These are phyloP conservation scores for Motacilla alba DNA, from an alignment of 2,113 vertebrate genomes.

Conservation along the genomic window DNA sequence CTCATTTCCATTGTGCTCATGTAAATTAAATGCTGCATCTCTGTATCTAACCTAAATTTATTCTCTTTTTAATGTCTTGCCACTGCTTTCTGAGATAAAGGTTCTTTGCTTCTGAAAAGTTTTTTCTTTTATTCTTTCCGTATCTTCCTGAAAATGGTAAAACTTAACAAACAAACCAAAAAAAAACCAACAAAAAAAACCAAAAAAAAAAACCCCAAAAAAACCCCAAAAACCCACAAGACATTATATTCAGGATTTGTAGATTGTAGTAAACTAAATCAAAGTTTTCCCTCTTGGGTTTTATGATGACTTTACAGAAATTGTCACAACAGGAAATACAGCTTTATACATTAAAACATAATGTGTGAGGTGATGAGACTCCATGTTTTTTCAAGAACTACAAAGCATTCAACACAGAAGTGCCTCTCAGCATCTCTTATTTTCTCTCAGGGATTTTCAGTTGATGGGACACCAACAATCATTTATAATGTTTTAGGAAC, in stretches of 20 bases:
- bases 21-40: conserved; percentile 40
- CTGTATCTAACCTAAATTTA: conserved; percentile 16
- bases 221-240: background rate
- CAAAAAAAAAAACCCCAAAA: background rate
- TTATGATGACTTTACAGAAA: background rate
- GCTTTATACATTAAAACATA: background rate
- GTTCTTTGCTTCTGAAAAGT: background rate
- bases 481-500: background rate
- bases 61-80: background rate
- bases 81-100: conserved; percentile 18
- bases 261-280: background rate
- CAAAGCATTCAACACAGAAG: background rate
- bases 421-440: background rate
- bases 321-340: background rate
- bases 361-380: background rate
- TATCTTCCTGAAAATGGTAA: background rate
- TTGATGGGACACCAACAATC: background rate
- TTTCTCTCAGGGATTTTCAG: background rate
- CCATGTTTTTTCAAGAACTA: background rate
- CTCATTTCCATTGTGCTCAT: conserved; percentile 1
- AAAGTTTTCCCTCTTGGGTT: background rate
- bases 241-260: background rate
- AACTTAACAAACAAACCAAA: background rate
- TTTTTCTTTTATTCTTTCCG: background rate
- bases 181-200: background rate